phyloP scores from a whole-genome alignment of 2,888 invertebrate species.

The Ormyrus thymus region DNA sequence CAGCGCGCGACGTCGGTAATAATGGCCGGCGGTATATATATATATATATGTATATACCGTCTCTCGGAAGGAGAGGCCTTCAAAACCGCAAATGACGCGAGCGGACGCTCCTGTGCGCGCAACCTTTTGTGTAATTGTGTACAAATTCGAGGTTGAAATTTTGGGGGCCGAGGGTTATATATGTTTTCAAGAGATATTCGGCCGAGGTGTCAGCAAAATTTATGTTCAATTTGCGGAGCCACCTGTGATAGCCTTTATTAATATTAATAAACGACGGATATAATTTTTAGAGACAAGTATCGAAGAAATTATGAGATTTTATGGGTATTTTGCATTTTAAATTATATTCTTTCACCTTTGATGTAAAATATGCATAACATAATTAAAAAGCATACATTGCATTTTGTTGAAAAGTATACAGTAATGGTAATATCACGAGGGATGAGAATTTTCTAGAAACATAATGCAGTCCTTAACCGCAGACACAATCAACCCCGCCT shows the following conservation, averaged over 20 bases:
- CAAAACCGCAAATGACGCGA: slow-evolving; percentile 8
- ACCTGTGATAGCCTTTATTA: background rate
- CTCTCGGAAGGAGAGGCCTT: background rate
- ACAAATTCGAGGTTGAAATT: background rate
- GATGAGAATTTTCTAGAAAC: no score
- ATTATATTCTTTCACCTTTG: no score
- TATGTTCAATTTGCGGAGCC: no score
- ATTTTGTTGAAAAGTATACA: no score
- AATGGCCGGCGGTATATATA: slow-evolving; percentile 5
- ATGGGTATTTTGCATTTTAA: no score
- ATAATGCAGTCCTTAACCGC: no score
- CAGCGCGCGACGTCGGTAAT: slow-evolving; percentile 16
- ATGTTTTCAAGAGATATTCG: background rate
- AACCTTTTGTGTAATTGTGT: slow-evolving; percentile 4
- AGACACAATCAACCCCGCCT: no score
- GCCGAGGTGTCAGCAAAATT: no score
- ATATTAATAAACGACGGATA: background rate
- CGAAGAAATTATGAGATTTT: no score
- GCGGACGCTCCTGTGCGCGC: background rate
- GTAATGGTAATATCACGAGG: no score
- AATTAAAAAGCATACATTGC: no score
- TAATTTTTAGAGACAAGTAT: background rate
- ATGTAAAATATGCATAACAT: no score
- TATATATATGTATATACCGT: background rate
- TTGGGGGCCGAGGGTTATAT: background rate